phyloP scores from a whole-genome alignment of 2,113 vertebrate species.

The Motacilla tschutschensis region DNA sequence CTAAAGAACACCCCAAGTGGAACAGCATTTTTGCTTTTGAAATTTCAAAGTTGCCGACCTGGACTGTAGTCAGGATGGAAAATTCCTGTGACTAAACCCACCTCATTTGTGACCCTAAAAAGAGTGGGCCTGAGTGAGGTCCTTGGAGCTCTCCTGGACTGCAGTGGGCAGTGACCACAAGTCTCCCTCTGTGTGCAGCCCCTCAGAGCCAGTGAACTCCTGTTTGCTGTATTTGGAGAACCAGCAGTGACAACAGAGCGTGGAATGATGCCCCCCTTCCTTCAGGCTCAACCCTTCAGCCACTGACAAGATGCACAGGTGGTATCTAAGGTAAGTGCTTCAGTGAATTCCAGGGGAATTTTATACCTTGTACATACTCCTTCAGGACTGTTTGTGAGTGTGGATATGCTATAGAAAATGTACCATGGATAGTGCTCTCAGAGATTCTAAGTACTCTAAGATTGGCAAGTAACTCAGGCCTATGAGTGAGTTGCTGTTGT shows the following conservation, averaged over 20 bases:
- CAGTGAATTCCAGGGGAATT: not conserved
- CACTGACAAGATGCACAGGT: not conserved
- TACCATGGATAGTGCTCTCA: not conserved
- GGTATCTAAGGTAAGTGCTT: not conserved
- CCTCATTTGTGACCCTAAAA: not conserved
- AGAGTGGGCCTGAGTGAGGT: not conserved
- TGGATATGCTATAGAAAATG: not conserved
- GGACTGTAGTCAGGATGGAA: not conserved
- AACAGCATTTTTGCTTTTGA: not conserved
- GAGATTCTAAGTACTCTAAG: not conserved
- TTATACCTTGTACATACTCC: not conserved
- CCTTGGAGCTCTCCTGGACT: not conserved
- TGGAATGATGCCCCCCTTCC: not conserved
- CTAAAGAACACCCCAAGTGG: not conserved
- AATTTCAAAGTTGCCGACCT: fast-evolving
- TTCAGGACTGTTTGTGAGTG: not conserved
- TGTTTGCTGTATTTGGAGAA: not conserved
- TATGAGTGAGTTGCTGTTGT: not conserved
- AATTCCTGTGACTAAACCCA: not conserved
- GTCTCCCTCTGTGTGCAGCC: not conserved
- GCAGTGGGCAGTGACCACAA: not conserved
- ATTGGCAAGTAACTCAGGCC: no score
- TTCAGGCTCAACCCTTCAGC: not conserved
- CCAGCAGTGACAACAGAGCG: not conserved
- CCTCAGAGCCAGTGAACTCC: not conserved